phyloP scores from a whole-genome alignment of 1,140 invertebrate species.

The Campoletis sonorensis region DNA sequence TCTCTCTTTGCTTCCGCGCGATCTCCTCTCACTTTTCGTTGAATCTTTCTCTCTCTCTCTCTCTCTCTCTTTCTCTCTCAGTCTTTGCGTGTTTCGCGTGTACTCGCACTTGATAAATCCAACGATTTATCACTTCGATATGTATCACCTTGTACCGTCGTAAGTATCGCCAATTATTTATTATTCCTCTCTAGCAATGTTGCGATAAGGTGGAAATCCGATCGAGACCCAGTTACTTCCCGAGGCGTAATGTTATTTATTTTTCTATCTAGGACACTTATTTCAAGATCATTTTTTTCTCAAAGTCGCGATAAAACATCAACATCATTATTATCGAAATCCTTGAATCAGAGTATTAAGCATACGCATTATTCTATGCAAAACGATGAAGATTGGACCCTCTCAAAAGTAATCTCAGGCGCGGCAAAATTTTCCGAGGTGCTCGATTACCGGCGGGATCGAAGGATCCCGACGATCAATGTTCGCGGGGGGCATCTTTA shows the following conservation, averaged over 20 bases:
- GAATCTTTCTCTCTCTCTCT: background rate
- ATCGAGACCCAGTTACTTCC: background rate
- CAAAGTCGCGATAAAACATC: too few relatives aligned
- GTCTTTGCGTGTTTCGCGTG: background rate
- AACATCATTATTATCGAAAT: too few relatives aligned
- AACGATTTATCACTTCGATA: slow-evolving; percentile 13
- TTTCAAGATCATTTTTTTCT: background rate
- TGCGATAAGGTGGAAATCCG: background rate
- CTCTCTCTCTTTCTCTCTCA: background rate
- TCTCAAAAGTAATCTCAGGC: too few relatives aligned
- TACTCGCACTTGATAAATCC: background rate
- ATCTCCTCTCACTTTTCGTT: background rate
- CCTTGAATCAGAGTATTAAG: too few relatives aligned
- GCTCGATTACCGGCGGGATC: too few relatives aligned
- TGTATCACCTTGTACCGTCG: background rate
- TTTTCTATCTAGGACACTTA: background rate
- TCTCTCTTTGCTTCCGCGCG: background rate
- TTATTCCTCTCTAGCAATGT: background rate
- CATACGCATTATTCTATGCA: too few relatives aligned
- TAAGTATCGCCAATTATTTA: background rate
- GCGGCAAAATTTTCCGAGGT: too few relatives aligned
- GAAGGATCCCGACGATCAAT: too few relatives aligned
- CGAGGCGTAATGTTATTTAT: background rate
- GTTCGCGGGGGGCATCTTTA: too few relatives aligned
- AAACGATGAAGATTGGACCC: too few relatives aligned